These are phyloP conservation scores for Catharus bicknelli DNA, from an alignment of 2,113 vertebrate species.

Conservation along the genomic window DNA sequence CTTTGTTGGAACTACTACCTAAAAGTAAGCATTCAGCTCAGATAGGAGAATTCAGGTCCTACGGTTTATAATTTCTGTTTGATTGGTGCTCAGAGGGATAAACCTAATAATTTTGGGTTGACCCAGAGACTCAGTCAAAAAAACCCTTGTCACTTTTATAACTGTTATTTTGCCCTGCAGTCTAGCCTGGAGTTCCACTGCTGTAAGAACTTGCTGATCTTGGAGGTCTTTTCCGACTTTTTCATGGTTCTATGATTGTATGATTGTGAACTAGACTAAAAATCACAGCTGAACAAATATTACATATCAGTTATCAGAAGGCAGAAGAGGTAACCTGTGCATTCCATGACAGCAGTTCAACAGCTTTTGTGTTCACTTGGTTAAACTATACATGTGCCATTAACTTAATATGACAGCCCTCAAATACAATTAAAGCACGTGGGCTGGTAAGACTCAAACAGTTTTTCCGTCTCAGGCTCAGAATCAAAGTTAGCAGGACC, in stretches of 20 bases:
- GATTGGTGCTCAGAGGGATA: not conserved
- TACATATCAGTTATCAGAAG: not conserved
- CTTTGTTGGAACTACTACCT: not conserved
- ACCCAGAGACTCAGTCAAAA: not conserved
- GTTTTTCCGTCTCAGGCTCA: not conserved
- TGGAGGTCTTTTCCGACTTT: not conserved
- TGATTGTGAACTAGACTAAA: not conserved
- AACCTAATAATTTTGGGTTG: not conserved
- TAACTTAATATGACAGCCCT: not conserved
- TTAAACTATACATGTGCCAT: not conserved
- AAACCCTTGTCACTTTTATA: not conserved
- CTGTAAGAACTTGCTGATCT: not conserved
- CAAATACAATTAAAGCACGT: not conserved
- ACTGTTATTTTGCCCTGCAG: not conserved
- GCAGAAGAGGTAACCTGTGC: not conserved
- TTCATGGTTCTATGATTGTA: fast-evolving
- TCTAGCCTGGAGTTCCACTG: not conserved
- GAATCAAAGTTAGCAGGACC: not conserved
- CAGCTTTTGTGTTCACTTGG: not conserved
- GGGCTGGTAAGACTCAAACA: not conserved
- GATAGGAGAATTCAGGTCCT: not conserved
- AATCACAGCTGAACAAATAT: not conserved
- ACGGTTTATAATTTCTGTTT: not conserved
- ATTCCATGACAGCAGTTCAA: not conserved
- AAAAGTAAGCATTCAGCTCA: not conserved